Conservation (phyloP, 64 coral and sea anemone species). For the Porites australiensis region DNA sequence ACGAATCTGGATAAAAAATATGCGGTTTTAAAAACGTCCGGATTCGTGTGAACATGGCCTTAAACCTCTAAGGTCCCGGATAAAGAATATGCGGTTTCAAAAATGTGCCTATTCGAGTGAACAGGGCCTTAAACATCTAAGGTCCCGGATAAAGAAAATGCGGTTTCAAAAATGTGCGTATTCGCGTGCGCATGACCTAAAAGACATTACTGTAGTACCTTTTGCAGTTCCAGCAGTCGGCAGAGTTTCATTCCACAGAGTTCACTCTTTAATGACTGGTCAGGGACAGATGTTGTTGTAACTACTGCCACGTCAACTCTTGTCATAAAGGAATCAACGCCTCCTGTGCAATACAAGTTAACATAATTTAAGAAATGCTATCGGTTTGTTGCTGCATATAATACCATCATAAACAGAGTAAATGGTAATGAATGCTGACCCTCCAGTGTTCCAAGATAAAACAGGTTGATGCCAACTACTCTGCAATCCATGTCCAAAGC, state of each 20-base stretch:
- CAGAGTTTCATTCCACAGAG: slow-evolving; percentile 65
- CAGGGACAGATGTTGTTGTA: slow-evolving; percentile 10
- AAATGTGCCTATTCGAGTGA: too few species aligned
- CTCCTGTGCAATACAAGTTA: slow-evolving; percentile 37
- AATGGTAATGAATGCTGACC: slow-evolving; percentile 21
- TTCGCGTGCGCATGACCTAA: too few species aligned
- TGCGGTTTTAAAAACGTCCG: too few species aligned
- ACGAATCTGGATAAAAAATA: too few species aligned
- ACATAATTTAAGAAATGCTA: not conserved
- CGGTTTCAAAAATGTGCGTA: too few species aligned
- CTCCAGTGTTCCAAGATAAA: slow-evolving; percentile 80
- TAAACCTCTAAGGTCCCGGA: too few species aligned
- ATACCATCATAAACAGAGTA: not conserved
- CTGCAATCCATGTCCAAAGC: slow-evolving; percentile 73
- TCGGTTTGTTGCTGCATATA: not conserved
- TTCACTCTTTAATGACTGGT: slow-evolving; percentile 3
- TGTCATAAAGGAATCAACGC: slow-evolving; percentile 78
- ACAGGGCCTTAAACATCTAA: too few species aligned
- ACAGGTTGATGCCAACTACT: slow-evolving; percentile 75
- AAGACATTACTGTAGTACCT: slow-evolving; percentile 8
- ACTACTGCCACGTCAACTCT: slow-evolving; percentile 46
- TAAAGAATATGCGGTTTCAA: too few species aligned
- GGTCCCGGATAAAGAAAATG: too few species aligned
- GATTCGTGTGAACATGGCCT: too few species aligned
- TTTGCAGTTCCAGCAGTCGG: slow-evolving; percentile 69